These are phyloP conservation scores for Sclerodermus sp. DNA, from an alignment of 2,888 invertebrate species.

Conservation along the genomic window DNA sequence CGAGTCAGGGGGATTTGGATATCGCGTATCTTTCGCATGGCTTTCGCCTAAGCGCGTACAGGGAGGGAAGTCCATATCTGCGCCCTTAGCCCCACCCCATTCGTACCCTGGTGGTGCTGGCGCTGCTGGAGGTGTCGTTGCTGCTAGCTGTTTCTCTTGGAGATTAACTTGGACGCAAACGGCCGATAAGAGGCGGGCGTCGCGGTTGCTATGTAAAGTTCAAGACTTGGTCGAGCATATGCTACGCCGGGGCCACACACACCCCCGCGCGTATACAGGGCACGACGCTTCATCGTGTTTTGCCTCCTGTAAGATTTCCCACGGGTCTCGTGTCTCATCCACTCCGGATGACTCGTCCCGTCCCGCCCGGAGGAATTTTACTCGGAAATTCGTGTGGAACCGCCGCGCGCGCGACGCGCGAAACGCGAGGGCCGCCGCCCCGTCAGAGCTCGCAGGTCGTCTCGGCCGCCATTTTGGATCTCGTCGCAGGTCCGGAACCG, in stretches of 20 bases:
- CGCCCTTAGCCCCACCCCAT: too few relatives aligned
- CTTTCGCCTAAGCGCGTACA: too few relatives aligned
- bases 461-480: too few relatives aligned
- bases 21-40: too few relatives aligned
- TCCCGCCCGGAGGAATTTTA: background rate
- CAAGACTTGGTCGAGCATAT: slow-evolving; percentile 13
- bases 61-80: too few relatives aligned
- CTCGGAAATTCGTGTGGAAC: background rate
- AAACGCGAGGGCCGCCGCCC: too few relatives aligned
- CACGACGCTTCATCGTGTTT: slow-evolving; percentile 28
- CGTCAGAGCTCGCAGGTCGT: too few relatives aligned
- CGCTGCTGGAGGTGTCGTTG: too few relatives aligned
- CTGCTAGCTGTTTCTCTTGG: slow-evolving; percentile 9
- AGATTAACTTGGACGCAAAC: slow-evolving; percentile 27
- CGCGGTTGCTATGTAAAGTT: slow-evolving; percentile 22
- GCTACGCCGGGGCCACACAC: too few relatives aligned
- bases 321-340: slow-evolving; percentile 49
- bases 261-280: background rate
- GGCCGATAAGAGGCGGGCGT: slow-evolving; percentile 22
- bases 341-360: slow-evolving; percentile 30
- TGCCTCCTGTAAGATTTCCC: slow-evolving; percentile 53
- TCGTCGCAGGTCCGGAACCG: too few relatives aligned
- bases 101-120: too few relatives aligned
- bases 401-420: background rate
- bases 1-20: too few relatives aligned